Percentiles rank a stretch among this genome's conserved stretches.
These are phyloP conservation scores for Caenorhabditis drosophilae DNA, from an alignment of 2,888 invertebrate genomes.

Conservation along the genomic window DNA sequence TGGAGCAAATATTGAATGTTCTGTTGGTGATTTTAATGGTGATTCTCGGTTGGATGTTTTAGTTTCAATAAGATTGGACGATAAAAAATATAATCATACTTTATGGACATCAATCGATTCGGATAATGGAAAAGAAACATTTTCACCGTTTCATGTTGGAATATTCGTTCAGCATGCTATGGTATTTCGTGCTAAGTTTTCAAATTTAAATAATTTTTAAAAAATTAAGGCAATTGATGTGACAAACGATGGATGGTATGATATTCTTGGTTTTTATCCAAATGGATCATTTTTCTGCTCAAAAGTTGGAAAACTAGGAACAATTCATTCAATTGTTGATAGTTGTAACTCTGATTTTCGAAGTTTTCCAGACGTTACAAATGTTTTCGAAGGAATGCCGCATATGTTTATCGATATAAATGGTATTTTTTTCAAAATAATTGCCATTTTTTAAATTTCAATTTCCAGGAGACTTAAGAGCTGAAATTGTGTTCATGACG, in stretches of 20 bases:
- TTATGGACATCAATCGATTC: conserved; percentile 17
- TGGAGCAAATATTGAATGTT: conserved; percentile 41
- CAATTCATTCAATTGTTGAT: conserved; percentile 7
- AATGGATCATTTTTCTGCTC: conserved; percentile 44
- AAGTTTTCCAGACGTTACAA: conserved; percentile 5
- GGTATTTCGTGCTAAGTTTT: neutral
- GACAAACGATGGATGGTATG: conserved; percentile 61
- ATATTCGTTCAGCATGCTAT: conserved; percentile 28
- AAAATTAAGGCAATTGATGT: conserved; percentile 55
- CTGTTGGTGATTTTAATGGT: conserved; percentile 66
- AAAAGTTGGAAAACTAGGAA: conserved; percentile 5
- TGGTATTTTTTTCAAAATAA: no score
- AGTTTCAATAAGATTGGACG: conserved; percentile 16
- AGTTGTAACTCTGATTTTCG: conserved; percentile 25
- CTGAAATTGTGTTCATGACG: conserved; percentile 61
- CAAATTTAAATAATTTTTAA: neutral
- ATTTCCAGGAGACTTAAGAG: conserved; percentile 47
- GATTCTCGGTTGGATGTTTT: conserved; percentile 61
- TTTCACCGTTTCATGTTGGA: conserved; percentile 17
- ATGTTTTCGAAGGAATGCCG: conserved; percentile 40
- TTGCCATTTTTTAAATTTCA: no score
- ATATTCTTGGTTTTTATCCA: conserved; percentile 59
- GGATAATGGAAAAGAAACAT: conserved; percentile 8
- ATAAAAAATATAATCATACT: conserved; percentile 24
- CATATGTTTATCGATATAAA: conserved; percentile 47